Evolutionary conservation across 1,140 invertebrate species (phyloP).

Genomic region (Conus ventricosus): DNA sequence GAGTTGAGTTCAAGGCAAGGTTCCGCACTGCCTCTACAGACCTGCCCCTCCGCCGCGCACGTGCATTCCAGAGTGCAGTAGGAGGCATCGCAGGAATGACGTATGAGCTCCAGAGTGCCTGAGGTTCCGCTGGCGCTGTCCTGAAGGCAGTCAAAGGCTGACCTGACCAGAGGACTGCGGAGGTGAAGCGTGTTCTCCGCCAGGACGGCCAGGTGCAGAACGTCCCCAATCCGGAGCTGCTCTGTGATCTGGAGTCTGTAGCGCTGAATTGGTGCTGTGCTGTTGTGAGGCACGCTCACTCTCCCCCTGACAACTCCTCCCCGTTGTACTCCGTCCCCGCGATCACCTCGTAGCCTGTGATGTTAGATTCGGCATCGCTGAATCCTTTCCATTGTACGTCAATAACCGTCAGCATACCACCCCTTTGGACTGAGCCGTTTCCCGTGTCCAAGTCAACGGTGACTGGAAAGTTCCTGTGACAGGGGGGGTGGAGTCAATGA

Average conservation of each 20-base stretch:
- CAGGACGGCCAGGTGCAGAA: slow-evolving; percentile 40
- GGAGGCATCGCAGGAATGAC: slow-evolving; percentile 48
- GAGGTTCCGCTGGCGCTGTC: neutral
- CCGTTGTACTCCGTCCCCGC: slow-evolving; percentile 48
- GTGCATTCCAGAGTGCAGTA: slow-evolving; percentile 58
- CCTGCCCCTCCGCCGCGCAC: slow-evolving; percentile 49
- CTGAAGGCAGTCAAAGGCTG: slow-evolving; percentile 23
- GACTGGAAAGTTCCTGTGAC: slow-evolving; percentile 50
- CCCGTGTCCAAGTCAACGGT: slow-evolving; percentile 37
- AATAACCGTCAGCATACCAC: neutral
- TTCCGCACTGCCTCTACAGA: slow-evolving; percentile 30
- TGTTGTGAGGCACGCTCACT: slow-evolving; percentile 15
- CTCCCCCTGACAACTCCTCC: slow-evolving; percentile 45
- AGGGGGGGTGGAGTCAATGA: slow-evolving; percentile 55
- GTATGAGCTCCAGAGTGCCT: slow-evolving; percentile 38
- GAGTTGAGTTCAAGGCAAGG: slow-evolving; percentile 1
- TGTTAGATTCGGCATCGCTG: slow-evolving; percentile 50
- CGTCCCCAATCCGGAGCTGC: slow-evolving; percentile 26
- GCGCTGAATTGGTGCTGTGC: slow-evolving; percentile 20
- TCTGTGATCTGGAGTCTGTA: slow-evolving; percentile 16
- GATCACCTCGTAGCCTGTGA: slow-evolving; percentile 44
- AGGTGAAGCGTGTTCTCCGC: slow-evolving; percentile 46
- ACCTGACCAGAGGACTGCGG: slow-evolving; percentile 32
- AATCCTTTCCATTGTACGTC: slow-evolving; percentile 51
- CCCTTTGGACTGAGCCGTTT: neutral